Evolutionary conservation across 2,888 invertebrate species (phyloP).

Genomic region (Athalia rosae): DNA sequence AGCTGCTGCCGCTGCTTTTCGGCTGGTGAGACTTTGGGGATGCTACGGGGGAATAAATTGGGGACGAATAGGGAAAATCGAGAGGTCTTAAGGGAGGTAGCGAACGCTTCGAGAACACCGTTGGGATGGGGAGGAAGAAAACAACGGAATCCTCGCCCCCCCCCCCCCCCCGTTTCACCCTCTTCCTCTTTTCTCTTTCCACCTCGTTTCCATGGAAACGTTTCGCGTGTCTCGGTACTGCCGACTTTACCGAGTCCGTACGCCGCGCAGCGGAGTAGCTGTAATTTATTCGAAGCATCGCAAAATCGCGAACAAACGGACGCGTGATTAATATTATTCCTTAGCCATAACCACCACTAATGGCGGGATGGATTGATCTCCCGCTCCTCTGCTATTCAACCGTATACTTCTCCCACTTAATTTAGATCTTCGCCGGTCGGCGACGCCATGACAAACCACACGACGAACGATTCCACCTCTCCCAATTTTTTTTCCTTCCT

Average conservation of each 20-base stretch:
- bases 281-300: conserved; percentile 38
- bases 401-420: background rate
- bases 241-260: background rate
- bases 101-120: background rate
- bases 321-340: conserved; percentile 38
- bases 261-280: background rate
- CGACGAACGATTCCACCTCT: conserved; percentile 54
- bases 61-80: conserved; percentile 30
- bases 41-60: conserved; percentile 16
- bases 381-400: conserved; percentile 42
- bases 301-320: conserved; percentile 36
- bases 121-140: background rate
- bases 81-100: conserved; percentile 16
- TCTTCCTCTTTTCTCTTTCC: no score
- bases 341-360: no score
- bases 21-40: background rate
- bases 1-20: background rate
- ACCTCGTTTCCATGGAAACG: conserved; percentile 37
- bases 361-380: background rate
- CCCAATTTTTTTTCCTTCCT: no score
- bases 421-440: conserved; percentile 7
- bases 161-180: background rate
- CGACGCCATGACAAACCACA: conserved; percentile 36
- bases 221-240: conserved; percentile 27
- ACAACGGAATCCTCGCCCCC: conserved; percentile 8